Conservation (phyloP, 2,113 vertebrate species). For the Rhynchopsitta pachyrhyncha region DNA sequence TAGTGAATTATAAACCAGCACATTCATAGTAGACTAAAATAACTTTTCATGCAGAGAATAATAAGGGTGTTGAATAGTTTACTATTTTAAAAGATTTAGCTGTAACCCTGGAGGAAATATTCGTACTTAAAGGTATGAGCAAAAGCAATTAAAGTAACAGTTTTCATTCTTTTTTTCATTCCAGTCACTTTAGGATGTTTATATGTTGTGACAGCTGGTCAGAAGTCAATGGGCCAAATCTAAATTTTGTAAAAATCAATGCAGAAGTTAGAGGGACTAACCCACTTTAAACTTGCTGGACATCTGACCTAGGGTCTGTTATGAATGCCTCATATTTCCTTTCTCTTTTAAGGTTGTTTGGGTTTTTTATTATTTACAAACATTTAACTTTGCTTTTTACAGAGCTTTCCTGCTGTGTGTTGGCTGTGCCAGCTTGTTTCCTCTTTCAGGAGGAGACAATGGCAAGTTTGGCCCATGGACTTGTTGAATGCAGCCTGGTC, state of each 20-base stretch:
- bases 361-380: neutral
- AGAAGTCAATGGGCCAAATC: neutral
- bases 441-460: neutral
- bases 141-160: conserved; percentile 6
- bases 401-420: neutral
- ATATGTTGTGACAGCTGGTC: neutral
- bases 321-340: neutral
- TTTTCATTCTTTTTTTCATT: neutral
- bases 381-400: neutral
- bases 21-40: neutral
- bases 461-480: neutral
- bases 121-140: neutral
- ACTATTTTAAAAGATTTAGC: conserved; percentile 24
- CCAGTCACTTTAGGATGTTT: neutral
- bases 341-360: neutral
- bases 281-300: neutral
- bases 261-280: neutral
- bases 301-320: neutral
- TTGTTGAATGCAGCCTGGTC: accelerated
- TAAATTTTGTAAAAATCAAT: neutral
- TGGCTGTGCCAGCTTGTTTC: accelerated
- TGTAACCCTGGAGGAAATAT: neutral
- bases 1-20: neutral
- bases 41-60: neutral
- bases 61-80: neutral